These are phyloP conservation scores for Opisthocomus hoazin DNA, from an alignment of 2,113 vertebrate genomes.

Conservation along the genomic window DNA sequence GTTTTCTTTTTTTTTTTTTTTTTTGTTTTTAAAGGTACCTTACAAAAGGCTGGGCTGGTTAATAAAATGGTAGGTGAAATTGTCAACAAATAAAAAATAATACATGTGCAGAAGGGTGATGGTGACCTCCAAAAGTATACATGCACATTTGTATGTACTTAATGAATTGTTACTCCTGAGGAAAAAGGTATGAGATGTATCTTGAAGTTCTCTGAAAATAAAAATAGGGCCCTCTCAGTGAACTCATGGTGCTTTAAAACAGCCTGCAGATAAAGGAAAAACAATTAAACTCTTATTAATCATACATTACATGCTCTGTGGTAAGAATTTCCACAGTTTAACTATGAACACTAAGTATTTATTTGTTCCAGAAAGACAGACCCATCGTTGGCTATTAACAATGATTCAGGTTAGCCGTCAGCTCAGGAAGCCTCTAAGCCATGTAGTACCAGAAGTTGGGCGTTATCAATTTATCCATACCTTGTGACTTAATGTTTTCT, in stretches of 20 bases:
- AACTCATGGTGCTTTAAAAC: background rate
- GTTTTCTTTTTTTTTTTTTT: background rate
- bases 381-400: background rate
- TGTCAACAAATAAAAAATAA: background rate
- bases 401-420: background rate
- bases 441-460: background rate
- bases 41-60: background rate
- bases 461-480: background rate
- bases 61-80: background rate
- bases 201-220: background rate
- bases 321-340: background rate
- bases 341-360: background rate
- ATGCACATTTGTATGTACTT: background rate
- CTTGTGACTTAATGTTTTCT: background rate
- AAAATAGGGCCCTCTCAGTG: fast-evolving
- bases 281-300: background rate
- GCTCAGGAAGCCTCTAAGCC: background rate
- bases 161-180: background rate
- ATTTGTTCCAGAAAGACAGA: background rate
- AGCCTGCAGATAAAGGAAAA: background rate
- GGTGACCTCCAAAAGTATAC: background rate
- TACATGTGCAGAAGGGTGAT: background rate
- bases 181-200: background rate
- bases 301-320: background rate
- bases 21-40: background rate